These are phyloP conservation scores for Epiperipatus broadwayi DNA, from an alignment of 2,888 invertebrate species.

Conservation along the genomic window DNA sequence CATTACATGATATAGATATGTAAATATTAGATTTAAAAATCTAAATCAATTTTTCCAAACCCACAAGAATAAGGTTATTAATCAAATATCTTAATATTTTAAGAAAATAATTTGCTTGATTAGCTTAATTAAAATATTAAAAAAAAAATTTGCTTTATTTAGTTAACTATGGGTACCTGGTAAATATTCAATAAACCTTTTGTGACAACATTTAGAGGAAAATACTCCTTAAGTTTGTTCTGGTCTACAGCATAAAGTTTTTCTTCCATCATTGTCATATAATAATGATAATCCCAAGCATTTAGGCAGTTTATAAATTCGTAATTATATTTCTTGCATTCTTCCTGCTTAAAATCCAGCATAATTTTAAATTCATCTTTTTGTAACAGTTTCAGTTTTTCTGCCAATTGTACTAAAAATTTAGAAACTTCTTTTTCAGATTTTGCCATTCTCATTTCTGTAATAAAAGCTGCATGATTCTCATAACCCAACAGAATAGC, in stretches of 20 bases:
- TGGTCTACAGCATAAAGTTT: slow-evolving; percentile 33
- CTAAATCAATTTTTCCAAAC: too few relatives aligned
- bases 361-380: slow-evolving; percentile 27
- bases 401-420: slow-evolving; percentile 29
- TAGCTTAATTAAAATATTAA: background rate
- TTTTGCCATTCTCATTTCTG: slow-evolving; percentile 34
- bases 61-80: too few relatives aligned
- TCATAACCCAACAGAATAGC: slow-evolving; percentile 30
- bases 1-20: too few relatives aligned
- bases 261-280: slow-evolving; percentile 31
- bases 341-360: slow-evolving; percentile 30
- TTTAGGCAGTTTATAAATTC: slow-evolving; percentile 29
- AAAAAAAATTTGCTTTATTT: background rate
- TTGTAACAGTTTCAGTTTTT: slow-evolving; percentile 29
- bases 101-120: background rate
- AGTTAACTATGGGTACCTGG: slow-evolving; percentile 23
- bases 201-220: slow-evolving; percentile 33
- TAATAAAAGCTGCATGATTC: slow-evolving; percentile 31
- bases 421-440: slow-evolving; percentile 27
- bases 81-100: too few relatives aligned
- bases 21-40: too few relatives aligned
- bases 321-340: slow-evolving; percentile 29
- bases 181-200: slow-evolving; percentile 32
- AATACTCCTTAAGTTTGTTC: slow-evolving; percentile 31
- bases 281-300: slow-evolving; percentile 33